These are phyloP conservation scores for Hecatera dysodea DNA, from an alignment of 2,888 invertebrate species.

Conservation along the genomic window DNA sequence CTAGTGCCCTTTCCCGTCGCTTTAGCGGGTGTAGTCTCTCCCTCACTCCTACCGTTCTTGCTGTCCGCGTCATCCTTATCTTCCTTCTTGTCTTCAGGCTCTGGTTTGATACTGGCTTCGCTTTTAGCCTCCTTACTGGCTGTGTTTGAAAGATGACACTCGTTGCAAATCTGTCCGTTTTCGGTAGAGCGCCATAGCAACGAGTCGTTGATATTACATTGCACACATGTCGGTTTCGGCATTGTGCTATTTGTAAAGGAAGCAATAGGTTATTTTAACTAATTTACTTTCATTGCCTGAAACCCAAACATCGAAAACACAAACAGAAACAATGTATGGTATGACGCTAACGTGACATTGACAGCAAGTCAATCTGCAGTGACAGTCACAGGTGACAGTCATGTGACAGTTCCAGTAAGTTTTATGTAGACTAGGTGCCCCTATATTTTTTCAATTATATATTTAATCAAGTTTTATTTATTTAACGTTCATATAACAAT, in stretches of 20 bases:
- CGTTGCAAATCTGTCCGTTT: conserved; percentile 94
- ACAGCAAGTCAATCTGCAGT: background rate
- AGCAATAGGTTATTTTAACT: conserved; percentile 6
- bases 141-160: conserved; percentile 91
- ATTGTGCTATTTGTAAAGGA: conserved; percentile 72
- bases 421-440: background rate
- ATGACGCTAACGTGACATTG: conserved; percentile 29
- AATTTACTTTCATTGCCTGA: conserved; percentile 3
- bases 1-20: conserved; percentile 89
- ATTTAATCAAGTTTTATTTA: no score
- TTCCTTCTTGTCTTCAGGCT: conserved; percentile 79
- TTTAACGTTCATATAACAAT: background rate
- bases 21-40: conserved; percentile 84
- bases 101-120: conserved; percentile 73
- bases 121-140: conserved; percentile 79
- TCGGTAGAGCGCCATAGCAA: conserved; percentile 94
- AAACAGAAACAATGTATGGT: conserved; percentile 26
- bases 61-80: conserved; percentile 79
- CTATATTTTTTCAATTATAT: background rate
- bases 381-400: background rate
- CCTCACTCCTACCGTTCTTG: conserved; percentile 79
- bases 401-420: conserved; percentile 6
- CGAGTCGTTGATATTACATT: conserved; percentile 93
- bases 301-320: conserved; percentile 21
- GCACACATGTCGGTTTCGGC: conserved; percentile 92